phyloP scores from a whole-genome alignment of 92 coral and sea anemone genomes.

The Anthopleura xanthogrammica region DNA sequence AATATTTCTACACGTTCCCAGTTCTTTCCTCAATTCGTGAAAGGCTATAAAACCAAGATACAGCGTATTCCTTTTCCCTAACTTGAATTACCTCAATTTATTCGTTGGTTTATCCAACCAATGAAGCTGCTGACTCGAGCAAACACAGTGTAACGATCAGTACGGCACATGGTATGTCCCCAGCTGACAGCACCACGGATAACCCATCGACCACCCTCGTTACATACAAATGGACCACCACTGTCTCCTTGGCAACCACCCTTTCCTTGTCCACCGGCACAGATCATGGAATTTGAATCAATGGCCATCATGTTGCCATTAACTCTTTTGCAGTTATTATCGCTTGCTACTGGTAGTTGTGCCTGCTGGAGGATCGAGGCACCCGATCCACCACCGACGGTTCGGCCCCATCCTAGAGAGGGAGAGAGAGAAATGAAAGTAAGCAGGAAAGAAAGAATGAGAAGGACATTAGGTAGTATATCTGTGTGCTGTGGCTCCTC shows the following conservation, averaged over 20 bases:
- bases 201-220: slow-evolving; percentile 48
- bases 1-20: too few species aligned
- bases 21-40: too few species aligned
- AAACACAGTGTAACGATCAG: slow-evolving; percentile 50
- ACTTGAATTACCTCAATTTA: too few species aligned
- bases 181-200: slow-evolving; percentile 55
- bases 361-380: slow-evolving; percentile 54
- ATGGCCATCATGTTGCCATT: slow-evolving; percentile 27
- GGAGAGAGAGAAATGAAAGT: too few species aligned
- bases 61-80: too few species aligned
- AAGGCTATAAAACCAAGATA: too few species aligned
- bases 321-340: slow-evolving; percentile 19
- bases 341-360: slow-evolving; percentile 46
- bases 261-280: background rate
- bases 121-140: slow-evolving; percentile 54
- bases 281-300: slow-evolving; percentile 8
- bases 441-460: background rate
- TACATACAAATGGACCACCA: slow-evolving; percentile 59
- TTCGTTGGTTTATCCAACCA: slow-evolving; percentile 42
- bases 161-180: slow-evolving; percentile 43
- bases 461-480: background rate
- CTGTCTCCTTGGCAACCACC: slow-evolving; percentile 52
- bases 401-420: slow-evolving; percentile 57
- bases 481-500: too few species aligned
- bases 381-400: slow-evolving; percentile 45